These are phyloP conservation scores for Corbicula japonica DNA, from an alignment of 2,888 invertebrate genomes.

Conservation along the genomic window DNA sequence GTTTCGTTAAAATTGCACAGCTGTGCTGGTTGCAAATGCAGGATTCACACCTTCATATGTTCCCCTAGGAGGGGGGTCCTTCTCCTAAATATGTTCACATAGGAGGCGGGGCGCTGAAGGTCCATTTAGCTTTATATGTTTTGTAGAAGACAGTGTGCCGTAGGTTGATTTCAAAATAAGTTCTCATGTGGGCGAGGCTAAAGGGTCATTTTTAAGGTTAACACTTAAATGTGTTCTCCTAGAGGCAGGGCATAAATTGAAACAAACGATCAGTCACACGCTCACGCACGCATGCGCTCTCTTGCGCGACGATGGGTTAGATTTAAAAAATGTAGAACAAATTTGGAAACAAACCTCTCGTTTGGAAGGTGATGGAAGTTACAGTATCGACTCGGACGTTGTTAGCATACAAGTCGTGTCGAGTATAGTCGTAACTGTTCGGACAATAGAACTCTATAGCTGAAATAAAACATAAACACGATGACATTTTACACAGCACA, in stretches of 20 bases:
- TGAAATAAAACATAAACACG: background rate
- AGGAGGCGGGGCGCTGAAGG: too few species aligned
- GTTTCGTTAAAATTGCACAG: too few species aligned
- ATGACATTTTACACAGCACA: too few species aligned
- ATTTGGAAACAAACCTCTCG: conserved; percentile 29
- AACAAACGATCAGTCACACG: background rate
- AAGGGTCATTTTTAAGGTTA: background rate
- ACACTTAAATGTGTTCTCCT: background rate
- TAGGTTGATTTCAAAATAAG: too few species aligned
- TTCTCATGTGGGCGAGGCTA: background rate
- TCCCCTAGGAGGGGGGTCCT: too few species aligned
- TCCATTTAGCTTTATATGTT: too few species aligned
- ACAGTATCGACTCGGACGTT: conserved; percentile 12
- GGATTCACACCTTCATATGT: too few species aligned
- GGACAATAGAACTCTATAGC: background rate
- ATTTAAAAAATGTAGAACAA: too few species aligned
- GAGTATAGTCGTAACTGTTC: conserved; percentile 13
- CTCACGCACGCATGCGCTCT: background rate
- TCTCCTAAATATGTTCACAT: too few species aligned
- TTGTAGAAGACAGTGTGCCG: too few species aligned
- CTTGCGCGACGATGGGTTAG: background rate
- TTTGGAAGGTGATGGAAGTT: conserved; percentile 27
- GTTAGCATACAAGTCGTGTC: conserved; percentile 16
- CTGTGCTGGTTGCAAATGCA: too few species aligned
- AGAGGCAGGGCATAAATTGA: background rate